phyloP scores from a whole-genome alignment of 2,888 invertebrate genomes.

The Herminia tarsipennalis region DNA sequence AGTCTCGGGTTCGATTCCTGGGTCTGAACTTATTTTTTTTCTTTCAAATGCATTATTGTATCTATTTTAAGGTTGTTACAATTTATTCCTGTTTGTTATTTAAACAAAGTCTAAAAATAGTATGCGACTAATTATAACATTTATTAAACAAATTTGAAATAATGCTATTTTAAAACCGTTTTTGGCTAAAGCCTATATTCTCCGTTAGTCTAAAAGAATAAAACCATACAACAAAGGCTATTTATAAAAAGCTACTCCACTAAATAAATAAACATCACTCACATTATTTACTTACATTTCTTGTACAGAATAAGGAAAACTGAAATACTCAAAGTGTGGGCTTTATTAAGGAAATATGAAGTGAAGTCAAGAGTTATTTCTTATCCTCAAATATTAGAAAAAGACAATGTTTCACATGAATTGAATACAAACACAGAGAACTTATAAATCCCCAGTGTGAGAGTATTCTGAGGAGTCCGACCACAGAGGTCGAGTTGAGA shows the following conservation, averaged over 20 bases:
- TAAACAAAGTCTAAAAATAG: too few species aligned
- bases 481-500: too few species aligned
- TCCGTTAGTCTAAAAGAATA: too few species aligned
- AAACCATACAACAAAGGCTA: not conserved
- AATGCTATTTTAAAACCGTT: too few species aligned
- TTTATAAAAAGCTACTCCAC: not conserved
- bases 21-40: too few species aligned
- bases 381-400: not conserved
- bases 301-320: conserved; percentile 1
- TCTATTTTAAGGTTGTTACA: too few species aligned
- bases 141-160: too few species aligned
- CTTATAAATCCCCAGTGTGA: conserved; percentile 33
- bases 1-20: too few species aligned
- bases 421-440: conserved; percentile 42
- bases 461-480: conserved; percentile 12
- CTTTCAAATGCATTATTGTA: too few species aligned
- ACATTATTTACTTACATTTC: not conserved
- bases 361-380: conserved; percentile 4
- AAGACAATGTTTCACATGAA: conserved; percentile 24
- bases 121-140: too few species aligned
- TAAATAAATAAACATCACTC: not conserved
- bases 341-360: conserved; percentile 1
- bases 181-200: too few species aligned
- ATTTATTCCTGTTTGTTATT: too few species aligned
- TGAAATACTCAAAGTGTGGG: not conserved